A percentile compares a stretch with the other conserved stretches of the same genome.
Conservation (phyloP, 1,140 invertebrate genomes). For the Meloidogyne chitwoodi region DNA sequence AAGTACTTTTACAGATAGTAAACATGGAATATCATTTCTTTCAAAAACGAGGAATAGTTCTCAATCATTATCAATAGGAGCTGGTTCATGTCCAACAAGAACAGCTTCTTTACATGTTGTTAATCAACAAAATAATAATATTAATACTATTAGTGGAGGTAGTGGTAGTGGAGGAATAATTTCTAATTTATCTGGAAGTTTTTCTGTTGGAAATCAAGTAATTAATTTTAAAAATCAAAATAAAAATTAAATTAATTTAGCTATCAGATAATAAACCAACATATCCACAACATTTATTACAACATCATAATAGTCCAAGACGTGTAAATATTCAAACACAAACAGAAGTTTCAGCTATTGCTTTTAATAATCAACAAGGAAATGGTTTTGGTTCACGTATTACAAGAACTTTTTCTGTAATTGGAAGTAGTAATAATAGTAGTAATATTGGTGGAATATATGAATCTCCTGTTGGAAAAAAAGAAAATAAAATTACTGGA, state of each 20-base stretch:
- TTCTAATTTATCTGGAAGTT: not conserved
- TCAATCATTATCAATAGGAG: slow-evolving; percentile 67
- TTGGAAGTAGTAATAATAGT: slow-evolving; percentile 12
- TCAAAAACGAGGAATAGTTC: slow-evolving; percentile 49
- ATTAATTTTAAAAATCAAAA: not conserved
- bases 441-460: not conserved
- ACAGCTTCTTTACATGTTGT: slow-evolving; percentile 47
- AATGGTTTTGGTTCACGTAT: slow-evolving; percentile 29
- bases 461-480: not conserved
- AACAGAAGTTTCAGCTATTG: slow-evolving; percentile 34
- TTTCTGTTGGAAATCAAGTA: not conserved
- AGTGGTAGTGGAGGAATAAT: not conserved
- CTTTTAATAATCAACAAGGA: not conserved
- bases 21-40: slow-evolving; percentile 44
- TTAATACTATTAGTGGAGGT: not conserved
- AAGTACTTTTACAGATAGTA: slow-evolving; percentile 53
- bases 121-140: slow-evolving; percentile 27
- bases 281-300: not conserved
- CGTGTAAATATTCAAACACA: slow-evolving; percentile 42
- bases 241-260: not conserved
- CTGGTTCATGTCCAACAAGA: slow-evolving; percentile 58
- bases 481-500: not conserved
- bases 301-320: slow-evolving; percentile 6
- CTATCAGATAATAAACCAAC: not conserved
- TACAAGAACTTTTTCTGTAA: slow-evolving; percentile 50